Evolutionary conservation across 2,113 vertebrate genomes (phyloP).

Genomic region (Coreoperca whiteheadi): DNA sequence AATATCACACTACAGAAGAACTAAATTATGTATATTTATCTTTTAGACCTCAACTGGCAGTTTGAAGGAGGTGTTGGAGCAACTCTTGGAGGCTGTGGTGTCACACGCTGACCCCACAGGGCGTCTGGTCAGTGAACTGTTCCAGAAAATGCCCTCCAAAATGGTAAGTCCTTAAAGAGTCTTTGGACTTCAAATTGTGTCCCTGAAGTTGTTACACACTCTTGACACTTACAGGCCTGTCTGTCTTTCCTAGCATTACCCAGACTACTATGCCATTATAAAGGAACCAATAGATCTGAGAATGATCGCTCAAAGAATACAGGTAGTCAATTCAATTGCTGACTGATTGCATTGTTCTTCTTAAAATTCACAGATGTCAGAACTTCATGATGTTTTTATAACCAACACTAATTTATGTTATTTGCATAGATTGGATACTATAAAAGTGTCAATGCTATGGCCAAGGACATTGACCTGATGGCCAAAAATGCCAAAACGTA

Average conservation of each 20-base stretch:
- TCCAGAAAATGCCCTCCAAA: conserved; percentile 99
- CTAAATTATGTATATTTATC: conserved; percentile 10
- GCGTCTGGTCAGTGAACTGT: conserved; percentile 94
- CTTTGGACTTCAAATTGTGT: background rate
- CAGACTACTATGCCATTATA: conserved; percentile 99
- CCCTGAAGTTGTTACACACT: background rate
- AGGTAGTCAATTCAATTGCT: conserved; percentile 81
- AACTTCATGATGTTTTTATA: conserved; percentile 7
- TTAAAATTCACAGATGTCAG: background rate
- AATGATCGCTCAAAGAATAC: conserved; percentile 96
- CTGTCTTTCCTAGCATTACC: conserved; percentile 92
- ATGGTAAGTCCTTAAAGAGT: conserved; percentile 85
- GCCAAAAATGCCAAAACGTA: conserved; percentile 99
- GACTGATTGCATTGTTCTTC: background rate
- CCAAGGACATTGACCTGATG: conserved; percentile 96
- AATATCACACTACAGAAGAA: background rate
- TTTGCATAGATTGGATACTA: conserved; percentile 90
- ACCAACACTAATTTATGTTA: background rate
- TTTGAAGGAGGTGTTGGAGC: conserved; percentile 95
- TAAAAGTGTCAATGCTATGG: conserved; percentile 95
- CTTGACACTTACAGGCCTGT: background rate
- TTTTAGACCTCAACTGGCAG: conserved; percentile 88
- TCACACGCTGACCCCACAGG: conserved; percentile 93
- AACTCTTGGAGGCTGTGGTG: conserved; percentile 94
- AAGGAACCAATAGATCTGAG: conserved; percentile 99